These are phyloP conservation scores for Lithobates sylvaticus DNA, from an alignment of 2,797 vertebrate species.

Conservation along the genomic window DNA sequence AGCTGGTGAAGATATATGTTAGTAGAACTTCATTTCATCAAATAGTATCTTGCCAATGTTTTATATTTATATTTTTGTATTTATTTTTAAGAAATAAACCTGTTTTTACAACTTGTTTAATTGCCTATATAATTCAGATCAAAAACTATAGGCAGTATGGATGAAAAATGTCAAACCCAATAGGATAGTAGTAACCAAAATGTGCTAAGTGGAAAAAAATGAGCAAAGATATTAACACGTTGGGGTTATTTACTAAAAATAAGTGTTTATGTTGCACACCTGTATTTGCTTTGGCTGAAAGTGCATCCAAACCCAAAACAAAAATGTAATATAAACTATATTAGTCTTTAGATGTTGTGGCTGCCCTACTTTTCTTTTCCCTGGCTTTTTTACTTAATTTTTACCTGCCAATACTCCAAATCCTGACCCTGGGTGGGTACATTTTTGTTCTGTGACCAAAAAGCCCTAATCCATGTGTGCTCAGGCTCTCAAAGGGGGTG, in stretches of 20 bases:
- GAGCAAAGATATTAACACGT: background rate
- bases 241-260: no score
- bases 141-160: background rate
- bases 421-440: no score
- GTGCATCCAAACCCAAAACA: no score
- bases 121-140: constrained; percentile 46
- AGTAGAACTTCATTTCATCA: constrained; percentile 85
- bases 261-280: background rate
- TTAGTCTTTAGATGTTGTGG: no score
- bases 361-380: background rate
- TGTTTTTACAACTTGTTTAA: constrained; percentile 81
- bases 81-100: constrained; percentile 99
- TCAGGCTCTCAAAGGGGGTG: no score
- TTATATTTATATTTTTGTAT: constrained; percentile 99
- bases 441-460: no score
- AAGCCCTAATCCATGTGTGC: no score
- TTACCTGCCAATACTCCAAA: no score
- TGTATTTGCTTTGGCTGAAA: background rate
- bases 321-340: no score
- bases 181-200: background rate
- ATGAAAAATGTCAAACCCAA: background rate
- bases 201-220: background rate
- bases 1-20: constrained; percentile 78
- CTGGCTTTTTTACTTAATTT: background rate
- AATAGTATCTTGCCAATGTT: constrained; percentile 90